Evolutionary conservation across 2,888 invertebrate species (phyloP).

Genomic region (Tetramorium bicarinatum): DNA sequence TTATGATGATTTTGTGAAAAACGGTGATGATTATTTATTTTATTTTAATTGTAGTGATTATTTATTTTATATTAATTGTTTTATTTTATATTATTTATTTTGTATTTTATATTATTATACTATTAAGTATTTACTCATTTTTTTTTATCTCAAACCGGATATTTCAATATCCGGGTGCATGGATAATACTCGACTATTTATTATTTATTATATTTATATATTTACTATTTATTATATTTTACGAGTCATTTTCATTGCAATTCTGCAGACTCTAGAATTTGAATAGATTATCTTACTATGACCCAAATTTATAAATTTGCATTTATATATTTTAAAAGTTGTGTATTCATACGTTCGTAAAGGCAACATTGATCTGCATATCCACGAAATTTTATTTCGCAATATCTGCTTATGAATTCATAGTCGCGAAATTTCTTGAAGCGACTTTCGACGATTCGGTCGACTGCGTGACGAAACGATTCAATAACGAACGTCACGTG

Average conservation of each 20-base stretch:
- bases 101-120: background rate
- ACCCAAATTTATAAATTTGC: background rate
- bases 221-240: too few relatives aligned
- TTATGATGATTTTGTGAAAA: background rate
- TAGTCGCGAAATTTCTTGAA: background rate
- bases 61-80: background rate
- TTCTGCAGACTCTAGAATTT: background rate
- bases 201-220: too few relatives aligned
- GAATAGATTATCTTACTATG: background rate
- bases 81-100: background rate
- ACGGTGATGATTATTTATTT: background rate
- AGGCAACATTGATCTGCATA: background rate
- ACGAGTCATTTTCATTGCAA: background rate
- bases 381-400: background rate
- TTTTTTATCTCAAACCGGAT: background rate
- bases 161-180: background rate
- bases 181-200: background rate
- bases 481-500: slow-evolving; percentile 66
- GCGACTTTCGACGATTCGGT: slow-evolving; percentile 1
- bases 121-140: background rate
- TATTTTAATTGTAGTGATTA: too few relatives aligned
- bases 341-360: background rate
- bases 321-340: background rate
- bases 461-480: slow-evolving; percentile 3
- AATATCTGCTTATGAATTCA: background rate